Conservation (phyloP, 2,888 invertebrate species). For the Atherix ibis region DNA sequence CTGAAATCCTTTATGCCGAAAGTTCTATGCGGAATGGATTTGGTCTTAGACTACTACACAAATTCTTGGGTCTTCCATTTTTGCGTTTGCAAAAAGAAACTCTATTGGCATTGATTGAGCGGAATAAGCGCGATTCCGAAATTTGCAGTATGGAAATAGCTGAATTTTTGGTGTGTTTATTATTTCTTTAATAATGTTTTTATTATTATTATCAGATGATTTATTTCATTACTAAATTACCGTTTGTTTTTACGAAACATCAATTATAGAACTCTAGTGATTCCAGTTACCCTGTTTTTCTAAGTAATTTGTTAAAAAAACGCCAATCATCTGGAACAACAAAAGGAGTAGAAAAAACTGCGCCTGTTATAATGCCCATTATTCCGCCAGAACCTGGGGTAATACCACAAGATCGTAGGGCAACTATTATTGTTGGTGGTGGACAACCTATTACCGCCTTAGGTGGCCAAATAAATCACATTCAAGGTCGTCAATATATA, state of each 20-base stretch:
- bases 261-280: slow-evolving; percentile 45
- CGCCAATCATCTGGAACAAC: too few species aligned
- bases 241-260: too few species aligned
- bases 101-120: slow-evolving; percentile 64
- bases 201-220: neutral
- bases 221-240: too few species aligned
- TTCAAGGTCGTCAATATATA: slow-evolving; percentile 2
- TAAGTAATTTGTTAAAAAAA: slow-evolving; percentile 58
- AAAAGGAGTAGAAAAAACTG: too few species aligned
- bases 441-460: slow-evolving; percentile 14
- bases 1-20: slow-evolving; percentile 72
- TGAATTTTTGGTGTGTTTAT: slow-evolving; percentile 49
- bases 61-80: slow-evolving; percentile 90
- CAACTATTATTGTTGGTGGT: slow-evolving; percentile 15
- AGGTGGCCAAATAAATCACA: slow-evolving; percentile 11
- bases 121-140: slow-evolving; percentile 66
- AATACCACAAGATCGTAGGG: too few species aligned
- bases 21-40: slow-evolving; percentile 93
- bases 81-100: slow-evolving; percentile 76
- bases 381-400: too few species aligned
- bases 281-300: slow-evolving; percentile 55
- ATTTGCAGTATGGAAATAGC: slow-evolving; percentile 61
- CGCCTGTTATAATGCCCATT: too few species aligned
- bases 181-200: neutral
- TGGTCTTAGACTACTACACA: slow-evolving; percentile 79